Percentiles rank a stretch among this genome's conserved stretches.
phyloP scores from a whole-genome alignment of 2,113 vertebrate species.

The Vireo altiloquus region DNA sequence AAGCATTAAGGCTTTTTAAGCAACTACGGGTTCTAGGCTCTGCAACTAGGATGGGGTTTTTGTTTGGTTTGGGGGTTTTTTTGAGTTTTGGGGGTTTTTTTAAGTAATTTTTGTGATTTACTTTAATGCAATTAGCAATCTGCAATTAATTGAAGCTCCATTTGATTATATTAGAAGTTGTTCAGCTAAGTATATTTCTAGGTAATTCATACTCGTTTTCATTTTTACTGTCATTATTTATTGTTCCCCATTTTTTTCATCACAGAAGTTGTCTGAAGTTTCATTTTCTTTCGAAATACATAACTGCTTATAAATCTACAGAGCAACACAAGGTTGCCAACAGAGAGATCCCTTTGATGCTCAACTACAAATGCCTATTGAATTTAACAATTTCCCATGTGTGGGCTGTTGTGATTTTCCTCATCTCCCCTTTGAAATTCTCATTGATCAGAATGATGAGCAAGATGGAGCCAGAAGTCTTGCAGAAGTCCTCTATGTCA shows the following conservation, averaged over 20 bases:
- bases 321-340: neutral
- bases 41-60: neutral
- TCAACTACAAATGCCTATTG: neutral
- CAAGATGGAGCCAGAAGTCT: neutral
- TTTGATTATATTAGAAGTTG: neutral
- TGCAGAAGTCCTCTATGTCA: neutral
- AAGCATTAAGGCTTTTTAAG: neutral
- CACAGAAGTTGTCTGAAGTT: neutral
- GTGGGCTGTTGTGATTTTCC: neutral
- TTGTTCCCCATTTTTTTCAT: neutral
- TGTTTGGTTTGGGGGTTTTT: neutral
- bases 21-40: accelerated
- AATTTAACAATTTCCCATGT: neutral
- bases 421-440: neutral
- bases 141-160: neutral
- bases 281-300: neutral
- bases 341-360: neutral
- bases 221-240: neutral
- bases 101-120: neutral
- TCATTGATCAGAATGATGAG: neutral
- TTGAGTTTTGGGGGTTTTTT: neutral
- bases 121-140: neutral
- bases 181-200: neutral
- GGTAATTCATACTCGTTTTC: neutral
- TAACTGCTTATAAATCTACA: neutral